Evolutionary conservation across 2,797 vertebrate genomes (phyloP), one percentile per base, ranked within the genome.

Genomic region (Phrynocephalus guinanensis): DNA sequence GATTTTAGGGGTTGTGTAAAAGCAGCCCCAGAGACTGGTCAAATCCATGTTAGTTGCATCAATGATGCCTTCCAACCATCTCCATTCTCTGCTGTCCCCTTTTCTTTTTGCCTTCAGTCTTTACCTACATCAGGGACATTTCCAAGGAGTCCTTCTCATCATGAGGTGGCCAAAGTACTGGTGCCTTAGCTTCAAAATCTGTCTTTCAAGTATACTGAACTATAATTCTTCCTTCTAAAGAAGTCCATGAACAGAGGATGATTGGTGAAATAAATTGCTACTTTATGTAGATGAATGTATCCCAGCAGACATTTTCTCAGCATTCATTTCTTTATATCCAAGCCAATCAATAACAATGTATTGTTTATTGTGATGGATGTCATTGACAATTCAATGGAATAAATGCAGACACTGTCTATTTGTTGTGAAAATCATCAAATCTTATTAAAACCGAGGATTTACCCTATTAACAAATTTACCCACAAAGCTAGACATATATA

Each of bases 361-460:
- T 80, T 85, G 83, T 85, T 88, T 63, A 2, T 0, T 1, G 1
- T 89, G 0, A 71, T 81, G 9, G 0, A 4, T 88, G 87, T 8
- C 9, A 79, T 90, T 80, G 13, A 84, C 81, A 78, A 81, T 77
- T 87, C 71, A 63, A 3, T 24, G 26, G 33, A 88, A 78, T 70
- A 91, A 91, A 85, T 0, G 0, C 79, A 22, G 0, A 73, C 33
- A 63, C 38, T 71, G 30, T 13, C 1, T 0, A 68, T 24, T 13
- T 68, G 63, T 16, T 82, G 22, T 85, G 38, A 56, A 87, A 84
- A 87, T 87, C 71, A 67, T 91, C 90, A 90, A 6, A 30, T 85
- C 30, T 63, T 0, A 83, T 79, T 90, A 67, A 92, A 87, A 87
- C 86, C 80, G 79, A n/a, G 26, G 3, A n/a, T 68, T 90, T 7